Evolutionary conservation across 2,113 vertebrate genomes (phyloP).

Genomic region (Eretmochelys imbricata): DNA sequence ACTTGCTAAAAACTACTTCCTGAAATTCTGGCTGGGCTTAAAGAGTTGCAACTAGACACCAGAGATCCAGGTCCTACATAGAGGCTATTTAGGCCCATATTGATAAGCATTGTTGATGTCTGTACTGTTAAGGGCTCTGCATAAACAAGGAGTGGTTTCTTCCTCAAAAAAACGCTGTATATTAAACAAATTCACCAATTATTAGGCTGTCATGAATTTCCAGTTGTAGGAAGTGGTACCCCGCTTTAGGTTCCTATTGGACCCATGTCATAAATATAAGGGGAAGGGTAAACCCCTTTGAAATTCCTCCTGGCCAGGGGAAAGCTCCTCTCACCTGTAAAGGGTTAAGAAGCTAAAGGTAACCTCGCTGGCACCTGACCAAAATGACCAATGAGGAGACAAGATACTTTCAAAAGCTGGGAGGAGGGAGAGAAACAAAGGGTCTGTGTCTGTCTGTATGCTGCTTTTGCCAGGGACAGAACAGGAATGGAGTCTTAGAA

Average conservation of each 20-base stretch:
- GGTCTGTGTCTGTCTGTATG: too few relatives aligned
- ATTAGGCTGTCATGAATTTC: not conserved
- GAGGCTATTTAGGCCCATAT: not conserved
- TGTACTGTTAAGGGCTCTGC: accelerated
- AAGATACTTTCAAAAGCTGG: too few relatives aligned
- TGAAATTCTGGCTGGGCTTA: not conserved
- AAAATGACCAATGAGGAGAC: too few relatives aligned
- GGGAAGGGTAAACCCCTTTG: too few relatives aligned
- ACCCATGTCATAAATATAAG: too few relatives aligned
- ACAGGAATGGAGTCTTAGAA: too few relatives aligned
- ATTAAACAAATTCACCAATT: not conserved
- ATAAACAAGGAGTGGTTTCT: not conserved
- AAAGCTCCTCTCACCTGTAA: too few relatives aligned
- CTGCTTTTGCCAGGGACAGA: too few relatives aligned
- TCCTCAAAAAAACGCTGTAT: not conserved
- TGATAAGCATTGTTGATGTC: not conserved
- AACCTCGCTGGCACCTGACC: too few relatives aligned
- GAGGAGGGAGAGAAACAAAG: too few relatives aligned
- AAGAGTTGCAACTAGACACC: not conserved
- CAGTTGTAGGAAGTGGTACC: not conserved
- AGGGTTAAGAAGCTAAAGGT: too few relatives aligned
- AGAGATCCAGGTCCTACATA: not conserved
- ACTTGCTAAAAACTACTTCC: not conserved
- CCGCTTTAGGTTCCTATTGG: not conserved
- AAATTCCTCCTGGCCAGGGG: too few relatives aligned